Evolutionary conservation across 2,888 invertebrate genomes (phyloP).

Genomic region (Xanthia togata): DNA sequence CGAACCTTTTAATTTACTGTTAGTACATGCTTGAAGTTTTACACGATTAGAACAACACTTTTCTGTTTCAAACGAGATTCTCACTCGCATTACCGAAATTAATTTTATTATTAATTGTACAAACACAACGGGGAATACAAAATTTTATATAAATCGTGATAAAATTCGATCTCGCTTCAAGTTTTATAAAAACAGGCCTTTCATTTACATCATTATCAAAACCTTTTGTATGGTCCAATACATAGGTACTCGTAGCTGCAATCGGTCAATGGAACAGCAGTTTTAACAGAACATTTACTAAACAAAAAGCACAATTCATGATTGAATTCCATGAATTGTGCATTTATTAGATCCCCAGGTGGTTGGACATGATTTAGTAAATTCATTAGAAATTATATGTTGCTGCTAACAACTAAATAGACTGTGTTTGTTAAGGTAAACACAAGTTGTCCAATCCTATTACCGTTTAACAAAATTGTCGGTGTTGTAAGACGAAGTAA

Average conservation of each 20-base stretch:
- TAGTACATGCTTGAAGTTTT: conserved; percentile 8
- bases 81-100: not conserved
- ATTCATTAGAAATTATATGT: conserved; percentile 8
- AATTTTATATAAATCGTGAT: conserved; percentile 10
- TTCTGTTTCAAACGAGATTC: conserved; percentile 13
- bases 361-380: not conserved
- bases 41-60: conserved; percentile 3
- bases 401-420: not conserved
- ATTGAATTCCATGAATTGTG: too few relatives aligned
- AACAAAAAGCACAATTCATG: not conserved
- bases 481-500: not conserved
- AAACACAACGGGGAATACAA: conserved; percentile 15
- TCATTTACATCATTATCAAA: conserved; percentile 18
- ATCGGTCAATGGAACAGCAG: not conserved
- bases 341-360: not conserved
- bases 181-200: conserved; percentile 3
- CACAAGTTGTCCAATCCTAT: conserved; percentile 3
- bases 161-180: conserved; percentile 7
- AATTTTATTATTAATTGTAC: conserved; percentile 8
- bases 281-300: conserved; percentile 4
- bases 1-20: conserved; percentile 1
- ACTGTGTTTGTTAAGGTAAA: not conserved
- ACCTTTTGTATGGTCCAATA: not conserved
- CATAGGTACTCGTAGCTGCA: not conserved
- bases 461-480: not conserved